phyloP scores from a whole-genome alignment of 2,888 invertebrate species.

The Drosophila mercatorum region DNA sequence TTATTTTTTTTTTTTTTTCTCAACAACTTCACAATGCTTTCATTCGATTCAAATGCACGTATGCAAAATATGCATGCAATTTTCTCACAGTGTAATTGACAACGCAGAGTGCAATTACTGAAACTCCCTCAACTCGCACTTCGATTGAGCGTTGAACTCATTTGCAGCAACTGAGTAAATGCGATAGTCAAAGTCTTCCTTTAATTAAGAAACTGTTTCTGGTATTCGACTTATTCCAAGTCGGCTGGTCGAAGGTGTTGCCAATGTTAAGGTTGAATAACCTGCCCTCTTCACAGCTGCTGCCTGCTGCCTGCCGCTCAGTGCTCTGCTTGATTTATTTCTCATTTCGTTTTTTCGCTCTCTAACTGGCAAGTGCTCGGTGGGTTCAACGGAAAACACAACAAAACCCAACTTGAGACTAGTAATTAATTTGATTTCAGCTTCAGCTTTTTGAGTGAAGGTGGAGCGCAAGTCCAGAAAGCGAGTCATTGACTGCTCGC shows the following conservation, averaged over 20 bases:
- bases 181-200: conserved; percentile 15
- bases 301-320: background rate
- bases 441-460: conserved; percentile 34
- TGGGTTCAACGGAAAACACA: conserved; percentile 25
- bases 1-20: background rate
- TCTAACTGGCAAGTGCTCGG: conserved; percentile 33
- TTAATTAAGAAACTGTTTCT: conserved; percentile 35
- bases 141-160: conserved; percentile 4
- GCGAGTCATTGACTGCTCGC: conserved; percentile 59
- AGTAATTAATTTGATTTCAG: conserved; percentile 61
- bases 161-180: conserved; percentile 18
- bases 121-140: background rate
- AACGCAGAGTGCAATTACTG: background rate
- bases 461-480: conserved; percentile 26
- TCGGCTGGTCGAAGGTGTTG: conserved; percentile 24
- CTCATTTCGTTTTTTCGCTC: conserved; percentile 37
- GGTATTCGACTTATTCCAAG: conserved; percentile 21
- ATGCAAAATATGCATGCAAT: background rate
- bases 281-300: conserved; percentile 37
- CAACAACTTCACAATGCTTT: background rate
- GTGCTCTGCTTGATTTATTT: conserved; percentile 33
- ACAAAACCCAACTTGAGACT: conserved; percentile 23
- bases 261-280: conserved; percentile 64
- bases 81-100: conserved; percentile 22
- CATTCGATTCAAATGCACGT: background rate